phyloP scores from a whole-genome alignment of 2,797 vertebrate genomes.

The Ctenosaura bakeri region DNA sequence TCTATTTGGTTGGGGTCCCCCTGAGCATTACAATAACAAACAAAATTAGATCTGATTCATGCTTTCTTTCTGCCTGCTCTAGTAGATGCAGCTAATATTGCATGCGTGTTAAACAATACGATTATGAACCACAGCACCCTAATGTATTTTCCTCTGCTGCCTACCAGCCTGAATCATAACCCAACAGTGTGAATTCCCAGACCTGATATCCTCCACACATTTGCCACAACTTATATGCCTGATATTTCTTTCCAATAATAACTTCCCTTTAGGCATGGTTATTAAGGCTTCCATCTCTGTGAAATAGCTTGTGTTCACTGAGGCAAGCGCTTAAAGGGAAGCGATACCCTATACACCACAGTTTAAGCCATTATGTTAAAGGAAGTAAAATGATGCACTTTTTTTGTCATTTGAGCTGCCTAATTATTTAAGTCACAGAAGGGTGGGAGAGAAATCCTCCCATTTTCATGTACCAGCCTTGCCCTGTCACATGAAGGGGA shows the following conservation, averaged over 20 bases:
- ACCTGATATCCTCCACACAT: slow-evolving; percentile 34
- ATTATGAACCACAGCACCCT: slow-evolving; percentile 49
- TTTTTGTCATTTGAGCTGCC: slow-evolving; percentile 68
- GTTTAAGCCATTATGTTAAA: slow-evolving; percentile 64
- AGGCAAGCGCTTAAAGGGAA: slow-evolving; percentile 68
- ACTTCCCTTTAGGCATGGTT: slow-evolving; percentile 71
- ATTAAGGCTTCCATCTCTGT: slow-evolving; percentile 67
- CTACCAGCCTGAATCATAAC: slow-evolving; percentile 56
- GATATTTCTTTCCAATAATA: slow-evolving; percentile 66
- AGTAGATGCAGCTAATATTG: background rate
- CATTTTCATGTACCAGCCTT: no score
- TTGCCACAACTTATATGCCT: slow-evolving; percentile 62
- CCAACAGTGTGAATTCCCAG: slow-evolving; percentile 61
- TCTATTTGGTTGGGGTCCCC: background rate
- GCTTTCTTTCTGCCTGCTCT: slow-evolving; percentile 40
- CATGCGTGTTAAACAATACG: slow-evolving; percentile 58
- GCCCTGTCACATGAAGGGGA: no score
- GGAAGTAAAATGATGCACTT: slow-evolving; percentile 55
- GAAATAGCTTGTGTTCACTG: slow-evolving; percentile 69
- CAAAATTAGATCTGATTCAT: slow-evolving; percentile 37
- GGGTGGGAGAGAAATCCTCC: slow-evolving; percentile 43
- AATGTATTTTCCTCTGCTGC: slow-evolving; percentile 59
- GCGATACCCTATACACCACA: slow-evolving; percentile 50
- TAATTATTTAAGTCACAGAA: slow-evolving; percentile 68
- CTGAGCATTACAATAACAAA: background rate